phyloP scores from a whole-genome alignment of 2,113 vertebrate species.

The Alces alces region DNA sequence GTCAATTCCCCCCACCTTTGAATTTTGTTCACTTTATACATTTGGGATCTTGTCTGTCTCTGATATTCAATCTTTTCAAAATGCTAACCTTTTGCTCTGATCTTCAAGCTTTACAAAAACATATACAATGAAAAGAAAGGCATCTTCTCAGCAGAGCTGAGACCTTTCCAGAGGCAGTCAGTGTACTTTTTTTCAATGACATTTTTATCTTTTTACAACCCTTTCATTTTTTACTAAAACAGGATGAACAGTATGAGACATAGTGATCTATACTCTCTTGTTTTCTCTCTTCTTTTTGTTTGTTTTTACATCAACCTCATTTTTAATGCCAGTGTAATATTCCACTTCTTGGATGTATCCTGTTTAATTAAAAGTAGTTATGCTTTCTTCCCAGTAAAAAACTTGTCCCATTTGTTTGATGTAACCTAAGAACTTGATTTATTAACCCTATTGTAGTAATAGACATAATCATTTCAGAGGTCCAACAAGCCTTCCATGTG shows the following conservation, averaged over 20 bases:
- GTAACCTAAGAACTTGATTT: not conserved
- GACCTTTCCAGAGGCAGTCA: not conserved
- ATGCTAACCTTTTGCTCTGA: not conserved
- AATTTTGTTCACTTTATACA: not conserved
- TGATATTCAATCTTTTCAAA: not conserved
- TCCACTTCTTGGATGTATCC: not conserved
- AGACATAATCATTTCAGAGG: not conserved
- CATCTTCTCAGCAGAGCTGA: not conserved
- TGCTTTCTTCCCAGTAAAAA: not conserved
- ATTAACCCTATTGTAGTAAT: not conserved
- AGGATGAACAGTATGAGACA: not conserved
- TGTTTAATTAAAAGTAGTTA: slow-evolving; percentile 5
- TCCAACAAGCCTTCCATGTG: not conserved
- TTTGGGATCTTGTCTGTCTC: not conserved
- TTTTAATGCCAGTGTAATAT: not conserved
- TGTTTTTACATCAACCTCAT: not conserved
- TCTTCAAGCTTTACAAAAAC: not conserved
- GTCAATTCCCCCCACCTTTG: not conserved
- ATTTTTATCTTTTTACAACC: not conserved
- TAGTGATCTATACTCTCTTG: not conserved
- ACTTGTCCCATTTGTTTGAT: not conserved
- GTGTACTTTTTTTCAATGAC: not conserved
- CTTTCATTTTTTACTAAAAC: not conserved
- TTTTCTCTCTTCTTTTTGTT: not conserved
- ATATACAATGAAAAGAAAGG: not conserved